Evolutionary conservation across 2,113 vertebrate genomes (phyloP).

Genomic region (Melanerpes aurifrons): DNA sequence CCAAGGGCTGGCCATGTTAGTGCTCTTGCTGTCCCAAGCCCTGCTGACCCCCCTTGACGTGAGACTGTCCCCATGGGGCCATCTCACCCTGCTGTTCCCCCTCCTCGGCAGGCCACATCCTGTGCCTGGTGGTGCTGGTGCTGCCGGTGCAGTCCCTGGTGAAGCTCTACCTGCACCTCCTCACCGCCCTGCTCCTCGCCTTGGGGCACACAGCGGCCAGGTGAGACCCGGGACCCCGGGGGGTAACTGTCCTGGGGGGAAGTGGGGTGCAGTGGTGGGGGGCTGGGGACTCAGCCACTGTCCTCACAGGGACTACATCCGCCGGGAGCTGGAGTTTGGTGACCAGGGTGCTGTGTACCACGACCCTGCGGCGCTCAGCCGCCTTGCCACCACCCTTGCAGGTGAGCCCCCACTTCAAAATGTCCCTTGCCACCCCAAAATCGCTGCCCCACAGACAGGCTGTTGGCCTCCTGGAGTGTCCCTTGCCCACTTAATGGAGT

Average conservation of each 20-base stretch:
- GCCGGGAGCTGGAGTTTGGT: conserved; percentile 72
- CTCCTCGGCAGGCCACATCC: conserved; percentile 78
- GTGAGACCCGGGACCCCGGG: conserved; percentile 38
- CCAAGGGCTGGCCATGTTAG: not conserved
- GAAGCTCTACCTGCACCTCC: conserved; percentile 84
- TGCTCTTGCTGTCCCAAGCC: not conserved
- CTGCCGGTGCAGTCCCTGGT: conserved; percentile 84
- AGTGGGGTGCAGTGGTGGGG: not conserved
- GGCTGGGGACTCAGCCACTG: not conserved
- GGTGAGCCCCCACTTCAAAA: conserved; percentile 61
- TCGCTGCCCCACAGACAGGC: no score
- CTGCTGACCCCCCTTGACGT: not conserved
- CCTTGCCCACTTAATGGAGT: no score
- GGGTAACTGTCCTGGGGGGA: not conserved
- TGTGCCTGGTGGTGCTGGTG: conserved; percentile 79
- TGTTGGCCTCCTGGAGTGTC: no score
- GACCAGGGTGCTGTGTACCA: conserved; percentile 75
- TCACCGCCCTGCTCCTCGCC: conserved; percentile 79
- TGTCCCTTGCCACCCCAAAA: not conserved
- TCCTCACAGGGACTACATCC: conserved; percentile 79
- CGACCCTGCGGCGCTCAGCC: conserved; percentile 74
- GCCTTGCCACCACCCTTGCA: conserved; percentile 79
- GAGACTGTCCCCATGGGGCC: not conserved
- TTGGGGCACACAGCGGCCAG: conserved; percentile 83
- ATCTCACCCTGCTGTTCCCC: not conserved